These are phyloP conservation scores for Ptilonorhynchus violaceus DNA, from an alignment of 2,113 vertebrate species.

Conservation along the genomic window DNA sequence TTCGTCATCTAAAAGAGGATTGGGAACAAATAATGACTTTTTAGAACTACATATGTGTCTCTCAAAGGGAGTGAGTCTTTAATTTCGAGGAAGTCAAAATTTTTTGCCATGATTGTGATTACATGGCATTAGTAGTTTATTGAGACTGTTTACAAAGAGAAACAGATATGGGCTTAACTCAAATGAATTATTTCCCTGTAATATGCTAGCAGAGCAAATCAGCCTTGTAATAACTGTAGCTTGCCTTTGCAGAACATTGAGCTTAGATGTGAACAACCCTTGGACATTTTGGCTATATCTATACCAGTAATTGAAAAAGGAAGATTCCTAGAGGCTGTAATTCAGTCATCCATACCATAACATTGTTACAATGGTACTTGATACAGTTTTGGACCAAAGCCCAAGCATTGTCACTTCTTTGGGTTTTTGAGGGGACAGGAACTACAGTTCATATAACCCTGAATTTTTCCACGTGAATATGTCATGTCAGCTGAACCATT, in stretches of 20 bases:
- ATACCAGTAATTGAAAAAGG: neutral
- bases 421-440: accelerated
- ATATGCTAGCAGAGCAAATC: neutral
- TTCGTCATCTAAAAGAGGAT: neutral
- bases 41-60: neutral
- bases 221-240: neutral
- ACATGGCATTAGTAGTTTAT: neutral
- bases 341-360: neutral
- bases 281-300: neutral
- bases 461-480: neutral
- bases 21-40: neutral
- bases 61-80: neutral
- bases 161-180: neutral
- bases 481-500: neutral
- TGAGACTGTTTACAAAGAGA: neutral
- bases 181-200: neutral
- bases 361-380: neutral
- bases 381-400: neutral
- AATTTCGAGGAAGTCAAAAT: neutral
- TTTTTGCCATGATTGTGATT: neutral
- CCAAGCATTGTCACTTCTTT: neutral
- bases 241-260: neutral
- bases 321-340: neutral
- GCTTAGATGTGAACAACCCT: neutral
- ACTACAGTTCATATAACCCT: neutral